Evolutionary conservation across 2,113 vertebrate species (phyloP), one percentile per base, ranked within the genome.

Genomic region (Glaucidium brasilianum): DNA sequence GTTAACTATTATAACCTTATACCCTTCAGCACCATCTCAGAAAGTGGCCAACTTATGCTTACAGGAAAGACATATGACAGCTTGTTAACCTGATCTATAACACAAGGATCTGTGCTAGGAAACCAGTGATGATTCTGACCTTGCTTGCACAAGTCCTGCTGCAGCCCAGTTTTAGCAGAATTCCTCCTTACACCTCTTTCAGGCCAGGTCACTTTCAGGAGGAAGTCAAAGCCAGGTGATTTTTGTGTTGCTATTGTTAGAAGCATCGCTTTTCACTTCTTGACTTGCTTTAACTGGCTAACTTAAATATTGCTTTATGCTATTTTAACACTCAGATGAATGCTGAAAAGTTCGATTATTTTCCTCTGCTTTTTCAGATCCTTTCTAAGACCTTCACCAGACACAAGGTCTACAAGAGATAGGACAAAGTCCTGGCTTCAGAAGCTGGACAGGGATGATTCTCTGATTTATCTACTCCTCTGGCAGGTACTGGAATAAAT

Each of bases 1-100:
- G 97, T 93, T 96, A 97, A 93, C 96, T 98, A 88, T 95, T 85
- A 86, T 88, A 81, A 92, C 68, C 92, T 94, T 52, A 30, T 11
- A 90, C 67, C 93, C 85, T 92, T 72, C 91, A 60, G 77, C 26
- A 3, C 49, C 5, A 3, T 53, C 88, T 94, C 89, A 69, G 84
- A 90, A 91, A 85, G 19, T 15, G 10, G 30, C 63, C 77, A 76
- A 3, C 63, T 56, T 72, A 19, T 5, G 17, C 63, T 94, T 34
- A 21, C 75, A 90, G 93, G 85, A 83, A 83, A 86, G 85, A 34
- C 13, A 3, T 69, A 81, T 85, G 87, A 83, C 81, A 88, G 60
- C 41, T 45, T 66, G 63, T 69, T 58, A 82, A 1, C 43, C 41
- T 73, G 55, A 30, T 45, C 69, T 41, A 3, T 34, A 81, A 72